phyloP scores from a whole-genome alignment of 2,888 invertebrate species.

The Apocheima hispidaria region DNA sequence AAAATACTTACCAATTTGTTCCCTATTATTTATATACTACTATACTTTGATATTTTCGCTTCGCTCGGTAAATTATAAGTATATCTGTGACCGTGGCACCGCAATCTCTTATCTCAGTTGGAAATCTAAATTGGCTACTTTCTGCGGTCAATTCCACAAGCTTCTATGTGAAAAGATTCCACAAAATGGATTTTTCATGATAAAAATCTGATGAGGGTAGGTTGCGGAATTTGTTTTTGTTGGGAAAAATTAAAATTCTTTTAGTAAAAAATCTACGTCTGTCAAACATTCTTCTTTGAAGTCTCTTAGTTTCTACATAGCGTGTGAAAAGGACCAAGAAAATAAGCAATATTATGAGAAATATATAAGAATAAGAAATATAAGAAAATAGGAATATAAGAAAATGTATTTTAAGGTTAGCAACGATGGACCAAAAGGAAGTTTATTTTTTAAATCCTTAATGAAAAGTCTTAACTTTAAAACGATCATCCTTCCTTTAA shows the following conservation, averaged over 20 bases:
- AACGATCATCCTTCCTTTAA: neutral
- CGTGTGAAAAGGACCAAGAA: neutral
- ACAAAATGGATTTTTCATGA: conserved; percentile 3
- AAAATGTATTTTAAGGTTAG: too few species aligned
- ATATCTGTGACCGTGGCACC: neutral
- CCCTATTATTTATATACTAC: too few species aligned
- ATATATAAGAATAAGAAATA: too few species aligned
- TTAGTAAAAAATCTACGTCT: neutral
- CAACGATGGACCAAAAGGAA: too few species aligned
- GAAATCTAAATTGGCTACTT: conserved; percentile 15
- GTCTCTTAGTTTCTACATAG: neutral
- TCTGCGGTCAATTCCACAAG: conserved; percentile 1
- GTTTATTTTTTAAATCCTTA: too few species aligned
- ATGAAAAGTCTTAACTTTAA: too few species aligned
- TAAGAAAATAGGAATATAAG: too few species aligned
- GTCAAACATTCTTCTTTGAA: neutral
- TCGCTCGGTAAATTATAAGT: neutral
- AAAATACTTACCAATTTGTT: too few species aligned
- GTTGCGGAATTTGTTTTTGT: neutral
- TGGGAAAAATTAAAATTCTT: neutral
- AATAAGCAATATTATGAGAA: neutral
- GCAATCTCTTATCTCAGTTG: conserved; percentile 4
- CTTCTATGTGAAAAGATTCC: neutral
- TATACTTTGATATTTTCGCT: too few species aligned
- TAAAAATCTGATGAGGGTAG: neutral